Evolutionary conservation across 2,797 vertebrate species (phyloP).

Genomic region (Brachyrhaphis roseni): DNA sequence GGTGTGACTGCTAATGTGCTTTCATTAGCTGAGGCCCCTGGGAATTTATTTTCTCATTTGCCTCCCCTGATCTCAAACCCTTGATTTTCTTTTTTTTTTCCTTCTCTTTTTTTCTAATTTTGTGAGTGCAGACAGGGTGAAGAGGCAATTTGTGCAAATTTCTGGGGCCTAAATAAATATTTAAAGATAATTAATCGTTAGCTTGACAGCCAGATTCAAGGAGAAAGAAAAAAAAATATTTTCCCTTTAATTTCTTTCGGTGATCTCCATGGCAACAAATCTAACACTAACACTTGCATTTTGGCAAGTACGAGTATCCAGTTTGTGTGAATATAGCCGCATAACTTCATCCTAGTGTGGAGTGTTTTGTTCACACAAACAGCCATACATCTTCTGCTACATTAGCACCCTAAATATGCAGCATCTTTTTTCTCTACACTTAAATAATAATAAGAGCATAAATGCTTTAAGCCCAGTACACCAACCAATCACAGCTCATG

Average conservation of each 20-base stretch:
- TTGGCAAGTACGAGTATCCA: not conserved
- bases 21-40: slow-evolving; percentile 50
- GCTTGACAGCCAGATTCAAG: slow-evolving; percentile 8
- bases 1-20: slow-evolving; percentile 47
- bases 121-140: slow-evolving; percentile 3
- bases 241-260: not conserved
- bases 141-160: slow-evolving; percentile 24
- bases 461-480: not conserved
- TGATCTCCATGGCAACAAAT: not conserved
- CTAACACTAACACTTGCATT: not conserved
- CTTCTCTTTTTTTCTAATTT: not conserved
- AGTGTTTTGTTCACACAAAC: not conserved
- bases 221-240: not conserved
- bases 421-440: not conserved
- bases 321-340: not conserved
- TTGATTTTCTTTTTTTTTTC: not conserved
- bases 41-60: slow-evolving; percentile 57
- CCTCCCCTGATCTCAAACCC: slow-evolving; percentile 36
- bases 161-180: slow-evolving; percentile 10
- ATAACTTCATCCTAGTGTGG: not conserved
- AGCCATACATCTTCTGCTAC: not conserved
- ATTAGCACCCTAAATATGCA: not conserved
- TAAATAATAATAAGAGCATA: not conserved
- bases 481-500: not conserved
- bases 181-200: slow-evolving; percentile 23